These are phyloP conservation scores for Pseudomyrmex gracilis DNA, from an alignment of 1,140 invertebrate genomes.

Conservation along the genomic window DNA sequence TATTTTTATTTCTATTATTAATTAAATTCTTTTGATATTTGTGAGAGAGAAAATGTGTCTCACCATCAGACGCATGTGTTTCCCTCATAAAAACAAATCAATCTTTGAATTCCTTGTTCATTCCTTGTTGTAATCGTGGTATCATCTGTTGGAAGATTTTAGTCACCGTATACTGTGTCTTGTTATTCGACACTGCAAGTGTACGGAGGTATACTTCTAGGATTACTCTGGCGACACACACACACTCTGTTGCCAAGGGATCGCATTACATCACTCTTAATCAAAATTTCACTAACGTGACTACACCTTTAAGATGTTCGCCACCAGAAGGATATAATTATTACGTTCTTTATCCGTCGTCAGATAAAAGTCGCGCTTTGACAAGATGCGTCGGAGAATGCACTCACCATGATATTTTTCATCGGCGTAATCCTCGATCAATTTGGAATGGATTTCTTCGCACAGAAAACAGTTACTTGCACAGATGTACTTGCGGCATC, in stretches of 20 bases:
- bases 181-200: constrained; percentile 43
- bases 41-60: too few relatives aligned
- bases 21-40: too few relatives aligned
- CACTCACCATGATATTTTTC: too few relatives aligned
- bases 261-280: constrained; percentile 52
- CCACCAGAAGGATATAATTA: too few relatives aligned
- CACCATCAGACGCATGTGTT: too few relatives aligned
- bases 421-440: too few relatives aligned
- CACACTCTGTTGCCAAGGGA: constrained; percentile 62
- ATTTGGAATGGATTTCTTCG: not conserved
- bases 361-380: not conserved
- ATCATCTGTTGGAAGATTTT: constrained; percentile 35
- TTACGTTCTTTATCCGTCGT: not conserved
- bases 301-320: not conserved
- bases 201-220: constrained; percentile 45
- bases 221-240: constrained; percentile 55
- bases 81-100: not conserved
- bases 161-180: constrained; percentile 28
- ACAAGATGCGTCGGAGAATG: too few relatives aligned
- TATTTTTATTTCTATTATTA: too few relatives aligned
- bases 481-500: not conserved
- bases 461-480: not conserved
- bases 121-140: not conserved
- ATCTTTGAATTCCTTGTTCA: not conserved
- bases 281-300: constrained; percentile 6